Evolutionary conservation across 1,140 invertebrate genomes (phyloP).

Genomic region (Zaprionus lachaisei): DNA sequence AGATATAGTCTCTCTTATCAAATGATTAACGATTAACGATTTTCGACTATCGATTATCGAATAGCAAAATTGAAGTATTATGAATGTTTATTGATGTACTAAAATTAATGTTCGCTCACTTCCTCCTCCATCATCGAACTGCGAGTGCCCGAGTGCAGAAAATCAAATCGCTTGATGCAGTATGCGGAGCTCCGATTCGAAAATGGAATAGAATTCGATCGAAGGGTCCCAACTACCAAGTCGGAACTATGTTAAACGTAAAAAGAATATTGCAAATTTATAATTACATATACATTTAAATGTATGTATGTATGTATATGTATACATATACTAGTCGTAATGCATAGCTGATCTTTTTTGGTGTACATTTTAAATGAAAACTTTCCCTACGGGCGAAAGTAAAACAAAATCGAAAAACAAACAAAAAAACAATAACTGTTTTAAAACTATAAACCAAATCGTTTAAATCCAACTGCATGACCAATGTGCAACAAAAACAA

Average conservation of each 20-base stretch:
- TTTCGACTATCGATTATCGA: constrained; percentile 28
- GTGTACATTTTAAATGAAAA: constrained; percentile 71
- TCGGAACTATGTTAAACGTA: constrained; percentile 9
- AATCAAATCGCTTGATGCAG: constrained; percentile 1
- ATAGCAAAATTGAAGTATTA: constrained; percentile 52
- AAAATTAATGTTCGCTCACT: constrained; percentile 42
- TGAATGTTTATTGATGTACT: constrained; percentile 33
- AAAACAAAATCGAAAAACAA: constrained; percentile 18
- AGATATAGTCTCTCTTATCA: constrained; percentile 43
- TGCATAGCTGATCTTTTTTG: constrained; percentile 72
- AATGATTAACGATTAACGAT: constrained; percentile 33
- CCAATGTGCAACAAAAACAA: constrained; percentile 34
- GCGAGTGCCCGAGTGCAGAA: neutral
- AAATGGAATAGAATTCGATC: neutral
- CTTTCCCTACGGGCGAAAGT: constrained; percentile 49
- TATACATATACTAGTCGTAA: constrained; percentile 54
- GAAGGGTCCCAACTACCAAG: constrained; percentile 5
- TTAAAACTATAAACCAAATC: constrained; percentile 50
- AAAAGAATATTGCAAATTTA: constrained; percentile 46
- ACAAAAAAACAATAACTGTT: constrained; percentile 44
- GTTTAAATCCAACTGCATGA: constrained; percentile 65
- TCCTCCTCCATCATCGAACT: constrained; percentile 10
- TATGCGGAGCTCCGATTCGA: neutral
- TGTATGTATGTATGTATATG: constrained; percentile 32
- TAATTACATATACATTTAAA: constrained; percentile 43